phyloP scores from a whole-genome alignment of 2,113 vertebrate species.

The Gallinago undulata region DNA sequence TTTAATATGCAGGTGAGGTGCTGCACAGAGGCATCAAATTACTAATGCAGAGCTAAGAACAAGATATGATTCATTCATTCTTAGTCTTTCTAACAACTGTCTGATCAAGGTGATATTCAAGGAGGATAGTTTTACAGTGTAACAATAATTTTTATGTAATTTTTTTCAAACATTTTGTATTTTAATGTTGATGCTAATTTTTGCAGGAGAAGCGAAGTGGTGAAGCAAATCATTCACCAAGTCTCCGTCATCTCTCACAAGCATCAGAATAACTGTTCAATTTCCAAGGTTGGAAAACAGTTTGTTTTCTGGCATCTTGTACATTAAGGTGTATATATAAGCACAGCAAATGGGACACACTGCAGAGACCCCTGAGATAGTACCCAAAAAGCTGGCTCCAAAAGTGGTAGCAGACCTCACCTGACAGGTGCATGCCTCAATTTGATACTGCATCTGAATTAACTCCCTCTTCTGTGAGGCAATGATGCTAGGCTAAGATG shows the following conservation, averaged over 20 bases:
- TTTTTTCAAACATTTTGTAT: constrained; percentile 8
- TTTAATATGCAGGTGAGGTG: constrained; percentile 20
- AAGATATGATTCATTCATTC: constrained; percentile 37
- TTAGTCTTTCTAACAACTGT: constrained; percentile 4
- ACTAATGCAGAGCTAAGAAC: constrained; percentile 17
- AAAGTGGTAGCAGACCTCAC: neutral
- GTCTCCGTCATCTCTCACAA: neutral
- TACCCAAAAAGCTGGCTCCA: neutral
- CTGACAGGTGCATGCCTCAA: neutral
- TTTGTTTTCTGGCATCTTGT: neutral
- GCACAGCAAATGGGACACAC: neutral
- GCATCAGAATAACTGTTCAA: neutral
- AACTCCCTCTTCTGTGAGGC: fast-evolving
- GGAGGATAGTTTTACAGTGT: constrained; percentile 20
- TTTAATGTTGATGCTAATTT: constrained; percentile 41
- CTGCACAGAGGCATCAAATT: constrained; percentile 21
- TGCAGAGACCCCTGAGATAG: neutral
- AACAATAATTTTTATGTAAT: constrained; percentile 18
- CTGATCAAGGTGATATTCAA: constrained; percentile 54
- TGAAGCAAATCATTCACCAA: neutral
- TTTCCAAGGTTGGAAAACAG: neutral
- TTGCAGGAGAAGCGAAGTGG: neutral
- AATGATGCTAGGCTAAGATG: neutral
- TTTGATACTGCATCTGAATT: neutral
- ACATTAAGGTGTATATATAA: neutral